Evolutionary conservation across 1,140 invertebrate species (phyloP).

Genomic region (Drosophila murphyi): DNA sequence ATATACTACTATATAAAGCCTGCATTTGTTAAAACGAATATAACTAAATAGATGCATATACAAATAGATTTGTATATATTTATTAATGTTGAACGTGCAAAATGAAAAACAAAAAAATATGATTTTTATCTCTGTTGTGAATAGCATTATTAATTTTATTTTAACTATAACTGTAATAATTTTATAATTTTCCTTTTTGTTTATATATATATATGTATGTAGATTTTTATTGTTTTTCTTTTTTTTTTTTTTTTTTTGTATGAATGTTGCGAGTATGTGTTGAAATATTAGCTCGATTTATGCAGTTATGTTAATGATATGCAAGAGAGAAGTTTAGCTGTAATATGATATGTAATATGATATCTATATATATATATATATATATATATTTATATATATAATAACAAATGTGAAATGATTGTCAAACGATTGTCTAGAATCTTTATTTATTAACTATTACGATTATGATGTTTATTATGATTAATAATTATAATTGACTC

Average conservation of each 20-base stretch:
- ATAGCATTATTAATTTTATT: constrained; percentile 26
- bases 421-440: constrained; percentile 41
- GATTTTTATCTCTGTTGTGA: constrained; percentile 33
- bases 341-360: constrained; percentile 44
- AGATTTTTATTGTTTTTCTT: constrained; percentile 3
- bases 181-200: constrained; percentile 10
- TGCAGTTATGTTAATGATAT: constrained; percentile 11
- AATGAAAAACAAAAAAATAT: constrained; percentile 9
- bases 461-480: constrained; percentile 19
- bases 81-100: constrained; percentile 31
- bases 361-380: constrained; percentile 19
- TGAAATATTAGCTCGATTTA: constrained; percentile 36
- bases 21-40: constrained; percentile 59
- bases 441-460: constrained; percentile 46
- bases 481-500: background rate
- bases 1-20: constrained; percentile 41
- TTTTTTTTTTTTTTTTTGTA: constrained; percentile 28
- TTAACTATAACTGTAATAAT: constrained; percentile 9
- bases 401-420: constrained; percentile 56
- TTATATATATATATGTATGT: background rate
- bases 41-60: constrained; percentile 6
- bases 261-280: constrained; percentile 27
- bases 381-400: constrained; percentile 31
- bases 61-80: constrained; percentile 11
- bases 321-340: constrained; percentile 11